Evolutionary conservation across 2,888 invertebrate genomes (phyloP).

Genomic region (Miltochrista miniata): DNA sequence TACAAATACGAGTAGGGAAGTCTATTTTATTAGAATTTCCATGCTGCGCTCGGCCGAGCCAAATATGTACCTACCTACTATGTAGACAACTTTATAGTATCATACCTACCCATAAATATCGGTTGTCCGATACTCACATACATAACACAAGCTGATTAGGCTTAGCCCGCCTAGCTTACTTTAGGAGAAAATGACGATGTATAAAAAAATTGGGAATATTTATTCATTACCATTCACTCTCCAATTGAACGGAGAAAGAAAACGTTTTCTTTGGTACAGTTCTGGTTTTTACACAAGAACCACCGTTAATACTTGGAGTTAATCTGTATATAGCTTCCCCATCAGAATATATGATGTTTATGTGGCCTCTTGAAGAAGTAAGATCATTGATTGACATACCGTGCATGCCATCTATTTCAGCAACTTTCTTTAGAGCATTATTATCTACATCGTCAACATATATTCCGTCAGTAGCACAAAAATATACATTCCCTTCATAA

Average conservation of each 20-base stretch:
- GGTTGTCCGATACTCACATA: too few species aligned
- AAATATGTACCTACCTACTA: too few species aligned
- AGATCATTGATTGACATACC: background rate
- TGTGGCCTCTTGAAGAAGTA: background rate
- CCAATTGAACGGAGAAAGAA: background rate
- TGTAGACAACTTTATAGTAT: too few species aligned
- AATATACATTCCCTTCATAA: background rate
- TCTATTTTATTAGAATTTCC: too few species aligned
- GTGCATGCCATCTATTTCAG: background rate
- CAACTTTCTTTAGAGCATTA: background rate
- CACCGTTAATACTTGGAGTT: background rate
- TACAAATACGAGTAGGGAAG: too few species aligned
- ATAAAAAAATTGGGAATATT: too few species aligned
- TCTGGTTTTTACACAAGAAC: background rate
- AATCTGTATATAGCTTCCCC: constrained; percentile 1
- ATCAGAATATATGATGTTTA: constrained; percentile 1
- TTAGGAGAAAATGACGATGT: too few species aligned
- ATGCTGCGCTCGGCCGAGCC: too few species aligned
- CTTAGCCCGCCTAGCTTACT: too few species aligned
- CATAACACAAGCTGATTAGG: too few species aligned
- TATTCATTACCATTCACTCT: background rate
- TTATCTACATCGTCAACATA: background rate
- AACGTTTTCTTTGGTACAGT: background rate
- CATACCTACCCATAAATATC: too few species aligned
- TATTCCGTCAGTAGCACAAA: background rate